Percentiles rank a stretch among this genome's conserved stretches.
Conservation (phyloP, 2,113 vertebrate genomes). For the Amphilophus citrinellus region DNA sequence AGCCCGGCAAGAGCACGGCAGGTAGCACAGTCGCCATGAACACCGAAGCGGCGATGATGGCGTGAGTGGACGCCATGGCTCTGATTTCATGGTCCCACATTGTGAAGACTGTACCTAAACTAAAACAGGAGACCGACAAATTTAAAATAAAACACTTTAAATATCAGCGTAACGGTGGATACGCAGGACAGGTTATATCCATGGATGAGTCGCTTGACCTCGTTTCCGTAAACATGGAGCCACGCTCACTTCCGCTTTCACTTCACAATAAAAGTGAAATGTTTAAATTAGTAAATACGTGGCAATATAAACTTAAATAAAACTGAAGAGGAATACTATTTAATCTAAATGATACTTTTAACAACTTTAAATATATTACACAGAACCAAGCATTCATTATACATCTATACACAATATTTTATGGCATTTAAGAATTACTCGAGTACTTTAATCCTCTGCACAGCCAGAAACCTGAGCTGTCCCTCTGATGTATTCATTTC, state of each 20-base stretch:
- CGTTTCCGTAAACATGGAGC: constrained; percentile 72
- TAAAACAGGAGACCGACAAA: not conserved
- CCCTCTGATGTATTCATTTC: no score
- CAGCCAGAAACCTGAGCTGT: no score
- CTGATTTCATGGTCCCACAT: constrained; percentile 91
- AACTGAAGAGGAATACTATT: no score
- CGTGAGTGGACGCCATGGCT: constrained; percentile 87
- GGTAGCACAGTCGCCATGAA: constrained; percentile 84
- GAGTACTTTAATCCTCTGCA: not conserved
- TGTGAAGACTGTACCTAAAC: not conserved
- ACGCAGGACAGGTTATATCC: not conserved
- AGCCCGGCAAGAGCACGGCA: constrained; percentile 82
- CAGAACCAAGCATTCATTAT: not conserved
- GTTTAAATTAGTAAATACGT: not conserved
- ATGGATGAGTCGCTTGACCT: not conserved
- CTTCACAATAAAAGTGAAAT: constrained; percentile 59
- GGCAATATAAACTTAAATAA: not conserved
- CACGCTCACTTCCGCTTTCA: constrained; percentile 16
- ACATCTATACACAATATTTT: not conserved
- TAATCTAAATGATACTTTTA: not conserved
- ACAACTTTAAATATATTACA: not conserved
- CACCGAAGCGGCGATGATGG: constrained; percentile 82
- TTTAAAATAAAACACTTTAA: not conserved
- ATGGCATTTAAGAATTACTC: not conserved
- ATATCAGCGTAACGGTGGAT: not conserved